Evolutionary conservation across 2,888 invertebrate genomes (phyloP).

Genomic region (Unio delphinus): DNA sequence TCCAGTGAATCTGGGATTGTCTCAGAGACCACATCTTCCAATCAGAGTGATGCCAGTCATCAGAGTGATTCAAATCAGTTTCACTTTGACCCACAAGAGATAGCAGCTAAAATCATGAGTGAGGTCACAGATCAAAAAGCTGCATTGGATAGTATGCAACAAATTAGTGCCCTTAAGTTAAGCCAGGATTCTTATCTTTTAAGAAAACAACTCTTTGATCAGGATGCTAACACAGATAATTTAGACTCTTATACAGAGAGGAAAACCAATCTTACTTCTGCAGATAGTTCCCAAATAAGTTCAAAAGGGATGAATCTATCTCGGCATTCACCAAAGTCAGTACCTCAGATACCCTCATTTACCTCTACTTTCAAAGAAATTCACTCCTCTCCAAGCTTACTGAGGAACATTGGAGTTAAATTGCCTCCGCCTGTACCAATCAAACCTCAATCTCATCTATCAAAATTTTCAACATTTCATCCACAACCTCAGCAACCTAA

Average conservation of each 20-base stretch:
- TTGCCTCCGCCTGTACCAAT: too few relatives aligned
- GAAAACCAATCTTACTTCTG: too few relatives aligned
- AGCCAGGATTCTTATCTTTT: neutral
- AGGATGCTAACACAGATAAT: neutral
- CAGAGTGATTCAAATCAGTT: conserved; percentile 36
- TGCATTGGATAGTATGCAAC: conserved; percentile 58
- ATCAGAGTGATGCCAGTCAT: conserved; percentile 50
- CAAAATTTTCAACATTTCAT: too few relatives aligned
- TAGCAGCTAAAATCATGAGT: conserved; percentile 58
- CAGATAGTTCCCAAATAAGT: neutral
- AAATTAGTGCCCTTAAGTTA: conserved; percentile 27
- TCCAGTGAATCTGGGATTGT: conserved; percentile 46
- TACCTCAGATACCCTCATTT: conserved; percentile 1
- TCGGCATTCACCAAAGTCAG: neutral
- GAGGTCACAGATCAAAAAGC: conserved; percentile 56
- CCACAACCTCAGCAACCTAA: too few relatives aligned
- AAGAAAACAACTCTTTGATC: neutral
- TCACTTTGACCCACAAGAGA: conserved; percentile 48
- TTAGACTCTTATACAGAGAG: neutral
- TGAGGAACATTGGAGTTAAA: neutral
- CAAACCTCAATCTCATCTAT: too few relatives aligned
- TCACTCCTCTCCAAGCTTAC: neutral
- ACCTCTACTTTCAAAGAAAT: neutral
- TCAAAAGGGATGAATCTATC: neutral
- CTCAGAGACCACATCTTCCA: conserved; percentile 47